These are phyloP conservation scores for Pseudomyrmex concolor DNA, from an alignment of 1,140 invertebrate genomes.

Conservation along the genomic window DNA sequence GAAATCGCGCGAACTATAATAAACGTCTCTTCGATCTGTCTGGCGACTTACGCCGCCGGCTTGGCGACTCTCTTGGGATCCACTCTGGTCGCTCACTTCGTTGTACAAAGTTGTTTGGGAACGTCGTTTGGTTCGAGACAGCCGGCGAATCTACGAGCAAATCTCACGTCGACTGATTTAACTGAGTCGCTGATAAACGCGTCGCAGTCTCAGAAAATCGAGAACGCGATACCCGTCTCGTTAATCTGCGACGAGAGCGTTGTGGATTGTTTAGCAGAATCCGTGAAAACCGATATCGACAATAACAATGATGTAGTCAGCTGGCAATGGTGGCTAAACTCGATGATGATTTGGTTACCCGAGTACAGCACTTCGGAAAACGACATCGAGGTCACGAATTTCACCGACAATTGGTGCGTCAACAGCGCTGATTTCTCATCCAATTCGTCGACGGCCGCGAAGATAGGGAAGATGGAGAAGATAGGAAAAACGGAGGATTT, in stretches of 20 bases:
- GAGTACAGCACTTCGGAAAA: slow-evolving; percentile 75
- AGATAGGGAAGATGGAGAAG: slow-evolving; percentile 54
- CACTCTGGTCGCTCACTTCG: slow-evolving; percentile 85
- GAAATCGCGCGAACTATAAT: slow-evolving; percentile 86
- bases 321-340: slow-evolving; percentile 85
- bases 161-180: slow-evolving; percentile 45
- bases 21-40: slow-evolving; percentile 88
- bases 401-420: slow-evolving; percentile 42
- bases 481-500: slow-evolving; percentile 56
- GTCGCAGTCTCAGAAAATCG: slow-evolving; percentile 52
- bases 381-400: slow-evolving; percentile 53
- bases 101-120: slow-evolving; percentile 84
- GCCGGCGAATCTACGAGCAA: slow-evolving; percentile 39
- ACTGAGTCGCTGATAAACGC: slow-evolving; percentile 39
- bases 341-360: slow-evolving; percentile 84
- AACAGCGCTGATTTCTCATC: slow-evolving; percentile 58
- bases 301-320: slow-evolving; percentile 42
- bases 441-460: slow-evolving; percentile 22
- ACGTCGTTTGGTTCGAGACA: slow-evolving; percentile 71
- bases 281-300: not conserved
- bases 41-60: slow-evolving; percentile 90
- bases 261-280: not conserved
- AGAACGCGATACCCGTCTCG: slow-evolving; percentile 27
- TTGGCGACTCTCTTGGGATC: slow-evolving; percentile 90
- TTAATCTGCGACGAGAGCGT: slow-evolving; percentile 58